phyloP scores from a whole-genome alignment of 2,797 vertebrate genomes.

The Huso huso region DNA sequence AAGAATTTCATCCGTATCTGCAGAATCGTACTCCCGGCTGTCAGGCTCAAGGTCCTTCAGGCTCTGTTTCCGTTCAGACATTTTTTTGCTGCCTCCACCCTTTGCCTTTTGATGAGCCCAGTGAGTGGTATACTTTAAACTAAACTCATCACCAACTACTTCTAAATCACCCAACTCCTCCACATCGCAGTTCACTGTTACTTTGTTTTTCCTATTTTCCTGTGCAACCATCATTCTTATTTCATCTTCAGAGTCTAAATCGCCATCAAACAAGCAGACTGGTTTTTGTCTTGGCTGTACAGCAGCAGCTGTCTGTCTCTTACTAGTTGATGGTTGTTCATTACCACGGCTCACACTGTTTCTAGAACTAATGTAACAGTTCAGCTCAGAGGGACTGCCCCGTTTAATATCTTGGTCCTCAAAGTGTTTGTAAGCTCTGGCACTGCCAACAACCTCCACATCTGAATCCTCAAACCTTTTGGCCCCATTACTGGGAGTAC shows the following conservation, averaged over 20 bases:
- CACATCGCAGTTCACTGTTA: conserved; percentile 3
- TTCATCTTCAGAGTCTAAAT: conserved; percentile 73
- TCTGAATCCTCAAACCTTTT: background rate
- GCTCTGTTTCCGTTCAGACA: too few relatives aligned
- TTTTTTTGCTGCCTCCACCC: conserved; percentile 9
- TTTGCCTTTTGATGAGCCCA: conserved; percentile 14
- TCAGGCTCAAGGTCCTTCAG: conserved; percentile 6
- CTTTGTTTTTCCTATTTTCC: conserved; percentile 29
- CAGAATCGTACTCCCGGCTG: conserved; percentile 65
- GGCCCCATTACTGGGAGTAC: background rate
- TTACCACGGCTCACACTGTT: too few relatives aligned
- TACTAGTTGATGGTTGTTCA: conserved; percentile 7
- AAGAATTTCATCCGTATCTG: conserved; percentile 82
- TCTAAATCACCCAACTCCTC: conserved; percentile 58
- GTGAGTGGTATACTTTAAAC: conserved; percentile 42
- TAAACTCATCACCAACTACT: conserved; percentile 68
- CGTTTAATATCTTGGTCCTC: background rate
- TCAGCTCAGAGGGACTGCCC: background rate
- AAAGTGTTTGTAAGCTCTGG: background rate
- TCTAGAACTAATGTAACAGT: background rate
- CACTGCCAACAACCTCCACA: background rate
- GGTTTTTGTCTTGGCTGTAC: conserved; percentile 2
- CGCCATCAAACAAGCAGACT: conserved; percentile 31
- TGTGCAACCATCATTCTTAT: conserved; percentile 47
- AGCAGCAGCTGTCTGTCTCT: conserved; percentile 8